Evolutionary conservation across 2,888 invertebrate species (phyloP), one percentile per base, ranked within the genome.

Genomic region (Phyllotreta cruciferae): DNA sequence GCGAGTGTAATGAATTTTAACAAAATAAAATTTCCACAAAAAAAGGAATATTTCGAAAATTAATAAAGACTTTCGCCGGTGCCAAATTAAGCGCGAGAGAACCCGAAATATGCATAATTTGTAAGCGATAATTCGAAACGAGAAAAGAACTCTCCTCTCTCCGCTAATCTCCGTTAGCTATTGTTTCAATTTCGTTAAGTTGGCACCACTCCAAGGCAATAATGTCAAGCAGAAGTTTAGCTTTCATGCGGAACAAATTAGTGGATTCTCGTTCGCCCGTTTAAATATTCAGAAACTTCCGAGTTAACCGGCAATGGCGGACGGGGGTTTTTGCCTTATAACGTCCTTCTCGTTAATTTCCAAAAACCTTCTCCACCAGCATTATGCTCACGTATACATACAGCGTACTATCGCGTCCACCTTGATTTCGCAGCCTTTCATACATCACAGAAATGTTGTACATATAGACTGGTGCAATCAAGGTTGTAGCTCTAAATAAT

Each of bases 171-270:
- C 71, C 70, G 73, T 75, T 73, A 77, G 78, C 77, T 77, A 77
- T 78, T 79, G 78, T 79, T 79, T 79, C 78, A 78, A 79, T 79
- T 79, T 76, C 74, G 75, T 75, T 72, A 69, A 74, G 74, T 76
- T 79, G 78, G 79, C 77, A 71, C 68, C 62, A 69, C 73, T 75
- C 78, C 79, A 79, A 74, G 70, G 76, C 74, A 78, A 77, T 78
- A 77, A 77, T 75, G 77, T 74, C 74, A 72, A 71, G 71, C 75
- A 76, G 74, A 75, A 76, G 75, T 76, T 77, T 76, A 76, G 77
- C 73, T 76, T 76, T 74, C 76, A 74, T 77, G 75, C 76, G 73
- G 77, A 77, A 77, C 77, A 77, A 78, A 78, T 78, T 78, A 78
- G 77, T 76, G 75, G 75, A 70, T 73, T 75, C 74, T 70, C 73